phyloP scores from a whole-genome alignment of 2,888 invertebrate species.

The Xylota segnis region DNA sequence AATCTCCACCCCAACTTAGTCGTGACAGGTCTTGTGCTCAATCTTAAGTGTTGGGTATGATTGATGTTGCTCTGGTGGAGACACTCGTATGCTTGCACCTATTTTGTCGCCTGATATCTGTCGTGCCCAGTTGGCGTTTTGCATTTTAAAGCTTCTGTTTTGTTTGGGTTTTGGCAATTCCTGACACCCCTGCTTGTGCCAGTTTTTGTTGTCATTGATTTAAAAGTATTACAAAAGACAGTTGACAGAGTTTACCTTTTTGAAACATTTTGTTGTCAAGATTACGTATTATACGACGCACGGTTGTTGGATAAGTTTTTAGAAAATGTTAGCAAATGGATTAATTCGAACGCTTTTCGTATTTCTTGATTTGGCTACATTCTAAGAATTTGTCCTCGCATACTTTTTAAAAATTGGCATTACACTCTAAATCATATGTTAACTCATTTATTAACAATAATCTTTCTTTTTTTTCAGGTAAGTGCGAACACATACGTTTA shows the following conservation, averaged over 20 bases:
- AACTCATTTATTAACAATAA: not conserved
- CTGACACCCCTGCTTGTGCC: not conserved
- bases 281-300: too few species aligned
- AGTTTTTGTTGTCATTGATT: not conserved
- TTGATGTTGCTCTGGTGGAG: slow-evolving; percentile 3
- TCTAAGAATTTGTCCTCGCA: too few species aligned
- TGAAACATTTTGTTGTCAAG: not conserved
- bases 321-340: too few species aligned
- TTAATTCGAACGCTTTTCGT: too few species aligned
- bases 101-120: not conserved
- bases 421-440: not conserved
- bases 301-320: too few species aligned
- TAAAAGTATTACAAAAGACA: too few species aligned
- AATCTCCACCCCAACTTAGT: slow-evolving; percentile 72
- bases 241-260: too few species aligned
- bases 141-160: not conserved
- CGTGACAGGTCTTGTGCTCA: slow-evolving; percentile 56
- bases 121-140: not conserved
- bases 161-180: not conserved
- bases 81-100: not conserved
- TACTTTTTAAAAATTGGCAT: too few species aligned
- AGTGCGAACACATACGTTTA: not conserved
- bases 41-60: slow-evolving; percentile 13
- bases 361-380: too few species aligned
- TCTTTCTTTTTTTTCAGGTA: not conserved